These are phyloP conservation scores for Metridium senile DNA, from an alignment of 92 coral and sea anemone genomes.

Conservation along the genomic window DNA sequence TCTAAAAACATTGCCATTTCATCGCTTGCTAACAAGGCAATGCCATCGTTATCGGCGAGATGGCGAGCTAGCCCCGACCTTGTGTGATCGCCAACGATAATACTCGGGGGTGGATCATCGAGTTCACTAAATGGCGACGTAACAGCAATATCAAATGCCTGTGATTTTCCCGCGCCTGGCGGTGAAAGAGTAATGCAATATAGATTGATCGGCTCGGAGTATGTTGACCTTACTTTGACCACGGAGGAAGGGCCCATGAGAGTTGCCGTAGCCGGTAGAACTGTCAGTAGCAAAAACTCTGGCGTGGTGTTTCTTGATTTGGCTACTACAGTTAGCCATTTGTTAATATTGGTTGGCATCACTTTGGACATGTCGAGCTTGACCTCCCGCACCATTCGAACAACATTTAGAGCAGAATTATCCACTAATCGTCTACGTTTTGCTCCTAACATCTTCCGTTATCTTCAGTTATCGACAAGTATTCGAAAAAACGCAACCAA, in stretches of 20 bases:
- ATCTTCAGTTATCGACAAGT: neutral
- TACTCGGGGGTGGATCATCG: neutral
- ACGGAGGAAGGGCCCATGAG: neutral
- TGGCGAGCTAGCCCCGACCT: conserved; percentile 14
- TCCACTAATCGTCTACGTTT: neutral
- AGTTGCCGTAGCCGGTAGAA: neutral
- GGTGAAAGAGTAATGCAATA: neutral
- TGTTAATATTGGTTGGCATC: neutral
- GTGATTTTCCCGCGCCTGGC: conserved; percentile 30
- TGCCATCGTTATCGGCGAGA: conserved; percentile 8
- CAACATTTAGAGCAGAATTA: neutral
- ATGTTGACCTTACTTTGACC: neutral
- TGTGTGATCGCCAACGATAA: conserved; percentile 23
- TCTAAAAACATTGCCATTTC: conserved; percentile 10
- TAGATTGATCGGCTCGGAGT: conserved; percentile 11
- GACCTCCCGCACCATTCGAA: neutral
- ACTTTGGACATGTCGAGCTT: neutral
- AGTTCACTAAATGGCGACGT: neutral
- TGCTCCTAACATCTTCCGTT: too few species aligned
- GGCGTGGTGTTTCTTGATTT: neutral
- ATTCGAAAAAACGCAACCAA: neutral
- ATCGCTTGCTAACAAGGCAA: conserved; percentile 14
- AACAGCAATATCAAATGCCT: conserved; percentile 18
- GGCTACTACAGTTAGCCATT: neutral
- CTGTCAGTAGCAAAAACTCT: neutral